Evolutionary conservation across 2,888 invertebrate species (phyloP).

Genomic region (Hipparchia sbordonii): DNA sequence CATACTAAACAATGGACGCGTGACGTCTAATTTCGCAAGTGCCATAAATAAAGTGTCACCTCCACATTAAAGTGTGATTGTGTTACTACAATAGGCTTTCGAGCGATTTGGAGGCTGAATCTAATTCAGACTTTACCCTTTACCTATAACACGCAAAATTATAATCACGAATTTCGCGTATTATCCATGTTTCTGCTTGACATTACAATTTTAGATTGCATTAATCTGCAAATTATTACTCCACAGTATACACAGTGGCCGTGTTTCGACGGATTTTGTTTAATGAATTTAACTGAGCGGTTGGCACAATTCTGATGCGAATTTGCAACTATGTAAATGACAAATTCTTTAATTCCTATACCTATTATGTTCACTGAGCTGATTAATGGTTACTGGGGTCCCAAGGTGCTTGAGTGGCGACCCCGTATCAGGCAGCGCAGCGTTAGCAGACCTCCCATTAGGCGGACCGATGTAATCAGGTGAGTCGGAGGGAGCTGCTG

Average conservation of each 20-base stretch:
- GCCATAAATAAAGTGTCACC: conserved; percentile 48
- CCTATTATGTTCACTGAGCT: neutral
- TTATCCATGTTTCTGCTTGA: conserved; percentile 30
- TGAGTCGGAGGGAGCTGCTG: too few relatives aligned
- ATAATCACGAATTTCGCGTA: conserved; percentile 32
- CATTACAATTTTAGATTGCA: conserved; percentile 29
- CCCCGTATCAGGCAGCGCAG: too few relatives aligned
- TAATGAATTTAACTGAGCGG: neutral
- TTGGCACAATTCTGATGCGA: conserved; percentile 2
- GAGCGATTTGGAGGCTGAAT: conserved; percentile 31
- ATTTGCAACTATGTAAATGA: neutral
- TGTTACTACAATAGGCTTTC: conserved; percentile 44
- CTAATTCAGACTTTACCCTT: conserved; percentile 25
- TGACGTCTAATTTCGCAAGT: conserved; percentile 47
- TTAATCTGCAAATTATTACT: conserved; percentile 17
- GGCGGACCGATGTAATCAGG: too few relatives aligned
- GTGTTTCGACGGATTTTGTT: conserved; percentile 1
- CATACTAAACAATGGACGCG: conserved; percentile 43
- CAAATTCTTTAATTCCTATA: neutral
- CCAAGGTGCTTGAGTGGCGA: neutral
- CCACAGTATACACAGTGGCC: conserved; percentile 2
- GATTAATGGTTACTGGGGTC: neutral
- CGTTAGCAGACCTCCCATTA: too few relatives aligned
- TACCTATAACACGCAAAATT: conserved; percentile 32
- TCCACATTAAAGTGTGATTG: conserved; percentile 46